Conservation (phyloP, 2,888 invertebrate genomes). For the Tanytarsus gracilentus region DNA sequence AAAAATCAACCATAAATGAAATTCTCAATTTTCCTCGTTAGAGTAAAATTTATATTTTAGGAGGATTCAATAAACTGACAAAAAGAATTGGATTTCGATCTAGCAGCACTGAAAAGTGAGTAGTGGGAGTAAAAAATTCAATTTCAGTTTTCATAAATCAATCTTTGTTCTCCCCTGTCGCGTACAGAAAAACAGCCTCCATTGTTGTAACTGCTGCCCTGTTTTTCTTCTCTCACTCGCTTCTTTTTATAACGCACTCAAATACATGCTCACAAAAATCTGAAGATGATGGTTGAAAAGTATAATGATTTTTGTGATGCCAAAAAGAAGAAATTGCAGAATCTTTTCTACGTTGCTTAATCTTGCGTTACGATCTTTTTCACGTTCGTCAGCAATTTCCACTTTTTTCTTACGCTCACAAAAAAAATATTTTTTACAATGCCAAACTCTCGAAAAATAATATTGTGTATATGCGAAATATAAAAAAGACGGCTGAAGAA, state of each 20-base stretch:
- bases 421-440: no score
- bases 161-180: slow-evolving; percentile 19
- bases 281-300: slow-evolving; percentile 9
- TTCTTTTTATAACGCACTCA: not conserved
- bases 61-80: not conserved
- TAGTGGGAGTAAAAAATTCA: slow-evolving; percentile 15
- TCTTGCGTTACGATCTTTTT: slow-evolving; percentile 16
- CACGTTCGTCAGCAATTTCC: slow-evolving; percentile 17
- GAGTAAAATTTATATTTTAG: not conserved
- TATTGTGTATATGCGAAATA: not conserved
- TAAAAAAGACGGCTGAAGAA: not conserved
- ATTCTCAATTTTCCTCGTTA: slow-evolving; percentile 3
- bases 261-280: slow-evolving; percentile 4
- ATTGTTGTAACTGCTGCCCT: not conserved
- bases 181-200: not conserved
- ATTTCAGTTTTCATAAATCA: slow-evolving; percentile 23
- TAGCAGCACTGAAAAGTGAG: no score
- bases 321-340: slow-evolving; percentile 4
- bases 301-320: slow-evolving; percentile 7
- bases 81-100: slow-evolving; percentile 20
- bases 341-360: slow-evolving; percentile 11
- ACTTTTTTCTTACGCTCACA: not conserved
- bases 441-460: slow-evolving; percentile 6
- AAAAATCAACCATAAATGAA: slow-evolving; percentile 9
- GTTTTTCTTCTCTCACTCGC: not conserved